phyloP scores from a whole-genome alignment of 2,797 vertebrate species.

The Sardinella longiceps region DNA sequence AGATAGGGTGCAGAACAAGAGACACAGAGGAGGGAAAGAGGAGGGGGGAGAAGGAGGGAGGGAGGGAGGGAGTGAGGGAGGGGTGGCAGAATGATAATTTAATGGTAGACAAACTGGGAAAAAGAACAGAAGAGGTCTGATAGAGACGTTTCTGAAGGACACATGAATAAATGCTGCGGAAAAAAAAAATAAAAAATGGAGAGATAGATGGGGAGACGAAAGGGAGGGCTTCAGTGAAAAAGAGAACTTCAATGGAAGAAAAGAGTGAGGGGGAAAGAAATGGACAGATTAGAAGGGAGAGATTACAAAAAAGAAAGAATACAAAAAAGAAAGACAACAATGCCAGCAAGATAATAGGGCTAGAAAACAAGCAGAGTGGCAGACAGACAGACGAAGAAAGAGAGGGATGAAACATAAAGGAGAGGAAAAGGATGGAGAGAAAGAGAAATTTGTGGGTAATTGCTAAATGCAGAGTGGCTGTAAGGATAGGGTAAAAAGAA shows the following conservation, averaged over 20 bases:
- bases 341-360: neutral
- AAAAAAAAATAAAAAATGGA: neutral
- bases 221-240: neutral
- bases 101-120: neutral
- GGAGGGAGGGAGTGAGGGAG: neutral
- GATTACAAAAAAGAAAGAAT: neutral
- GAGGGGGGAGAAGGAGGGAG: conserved; percentile 13
- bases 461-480: too few relatives aligned
- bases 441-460: too few relatives aligned
- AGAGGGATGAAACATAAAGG: neutral
- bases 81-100: conserved; percentile 3
- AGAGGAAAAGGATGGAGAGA: neutral
- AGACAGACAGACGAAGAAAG: conserved; percentile 25
- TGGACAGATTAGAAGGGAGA: neutral
- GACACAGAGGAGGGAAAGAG: neutral
- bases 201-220: neutral
- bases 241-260: neutral
- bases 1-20: conserved; percentile 21
- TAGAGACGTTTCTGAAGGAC: neutral
- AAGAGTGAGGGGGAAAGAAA: conserved; percentile 14
- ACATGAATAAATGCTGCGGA: neutral
- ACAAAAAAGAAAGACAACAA: too few relatives aligned
- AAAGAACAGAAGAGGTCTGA: neutral
- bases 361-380: neutral
- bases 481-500: too few relatives aligned